These are phyloP conservation scores for Chloroceryle inda DNA, from an alignment of 2,797 vertebrate genomes.

Conservation along the genomic window DNA sequence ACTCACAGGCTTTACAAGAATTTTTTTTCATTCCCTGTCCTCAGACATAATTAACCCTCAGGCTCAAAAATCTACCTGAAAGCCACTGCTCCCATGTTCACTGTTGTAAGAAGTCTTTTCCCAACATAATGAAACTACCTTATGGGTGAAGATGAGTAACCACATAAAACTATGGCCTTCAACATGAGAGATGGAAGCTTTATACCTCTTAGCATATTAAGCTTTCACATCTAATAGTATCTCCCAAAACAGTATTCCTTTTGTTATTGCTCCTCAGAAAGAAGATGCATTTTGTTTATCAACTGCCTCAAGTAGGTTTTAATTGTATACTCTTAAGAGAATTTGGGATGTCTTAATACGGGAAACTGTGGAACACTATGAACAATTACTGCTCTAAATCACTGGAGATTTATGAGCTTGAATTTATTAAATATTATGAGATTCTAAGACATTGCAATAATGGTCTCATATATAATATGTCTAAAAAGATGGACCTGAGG, in stretches of 20 bases:
- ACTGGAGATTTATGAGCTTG: neutral
- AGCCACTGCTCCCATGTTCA: neutral
- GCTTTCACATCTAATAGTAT: neutral
- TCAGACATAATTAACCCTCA: neutral
- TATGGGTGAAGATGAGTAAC: neutral
- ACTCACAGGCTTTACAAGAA: neutral
- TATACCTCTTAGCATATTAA: accelerated
- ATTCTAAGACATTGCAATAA: neutral
- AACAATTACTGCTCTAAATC: constrained; percentile 25
- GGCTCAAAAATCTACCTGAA: neutral
- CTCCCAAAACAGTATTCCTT: neutral
- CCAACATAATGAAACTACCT: neutral
- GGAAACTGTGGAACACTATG: neutral
- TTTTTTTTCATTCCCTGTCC: neutral
- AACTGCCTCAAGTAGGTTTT: neutral
- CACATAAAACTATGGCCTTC: neutral
- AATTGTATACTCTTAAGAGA: neutral
- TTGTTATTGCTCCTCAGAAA: neutral
- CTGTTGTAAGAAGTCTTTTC: neutral
- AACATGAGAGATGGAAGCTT: neutral
- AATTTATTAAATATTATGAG: constrained; percentile 35
- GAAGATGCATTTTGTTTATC: neutral
- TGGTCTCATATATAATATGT: neutral
- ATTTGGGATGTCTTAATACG: neutral
- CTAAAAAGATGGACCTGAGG: neutral